Percentiles rank a stretch among this genome's conserved stretches.
Conservation (phyloP, 2,888 invertebrate species). For the Agriopis aurantiaria region DNA sequence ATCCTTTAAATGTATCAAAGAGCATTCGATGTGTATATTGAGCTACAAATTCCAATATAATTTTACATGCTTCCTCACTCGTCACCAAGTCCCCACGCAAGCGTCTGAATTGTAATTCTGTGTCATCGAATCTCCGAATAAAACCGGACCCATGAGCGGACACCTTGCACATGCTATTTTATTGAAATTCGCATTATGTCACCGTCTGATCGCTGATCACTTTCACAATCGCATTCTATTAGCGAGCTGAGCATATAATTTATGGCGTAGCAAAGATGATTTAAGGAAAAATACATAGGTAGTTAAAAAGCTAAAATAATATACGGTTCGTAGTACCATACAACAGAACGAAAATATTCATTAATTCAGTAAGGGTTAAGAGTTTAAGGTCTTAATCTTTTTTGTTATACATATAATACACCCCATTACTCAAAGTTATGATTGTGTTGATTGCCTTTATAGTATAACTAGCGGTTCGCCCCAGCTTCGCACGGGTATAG, state of each 20-base stretch:
- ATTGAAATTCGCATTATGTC: constrained; percentile 61
- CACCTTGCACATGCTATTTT: constrained; percentile 54
- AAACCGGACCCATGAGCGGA: constrained; percentile 58
- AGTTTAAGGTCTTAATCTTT: no score
- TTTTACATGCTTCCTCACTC: not conserved
- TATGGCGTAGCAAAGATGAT: constrained; percentile 2
- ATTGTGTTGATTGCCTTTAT: not conserved
- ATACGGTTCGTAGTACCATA: not conserved
- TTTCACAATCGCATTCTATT: constrained; percentile 59
- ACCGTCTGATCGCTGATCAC: constrained; percentile 59
- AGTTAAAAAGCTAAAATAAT: not conserved
- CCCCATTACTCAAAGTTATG: not conserved
- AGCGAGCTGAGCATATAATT: constrained; percentile 22
- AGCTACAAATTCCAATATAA: not conserved
- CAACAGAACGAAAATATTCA: not conserved
- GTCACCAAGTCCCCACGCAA: not conserved
- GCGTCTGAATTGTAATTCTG: constrained; percentile 28
- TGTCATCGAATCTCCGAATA: constrained; percentile 24
- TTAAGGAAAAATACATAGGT: not conserved
- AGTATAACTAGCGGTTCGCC: no score
- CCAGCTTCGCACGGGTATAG: no score
- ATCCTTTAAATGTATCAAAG: not conserved
- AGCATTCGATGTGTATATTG: not conserved
- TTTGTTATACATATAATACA: not conserved
- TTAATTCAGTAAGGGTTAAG: no score